These are phyloP conservation scores for Furnarius figulus DNA, from an alignment of 2,113 vertebrate genomes.

Conservation along the genomic window DNA sequence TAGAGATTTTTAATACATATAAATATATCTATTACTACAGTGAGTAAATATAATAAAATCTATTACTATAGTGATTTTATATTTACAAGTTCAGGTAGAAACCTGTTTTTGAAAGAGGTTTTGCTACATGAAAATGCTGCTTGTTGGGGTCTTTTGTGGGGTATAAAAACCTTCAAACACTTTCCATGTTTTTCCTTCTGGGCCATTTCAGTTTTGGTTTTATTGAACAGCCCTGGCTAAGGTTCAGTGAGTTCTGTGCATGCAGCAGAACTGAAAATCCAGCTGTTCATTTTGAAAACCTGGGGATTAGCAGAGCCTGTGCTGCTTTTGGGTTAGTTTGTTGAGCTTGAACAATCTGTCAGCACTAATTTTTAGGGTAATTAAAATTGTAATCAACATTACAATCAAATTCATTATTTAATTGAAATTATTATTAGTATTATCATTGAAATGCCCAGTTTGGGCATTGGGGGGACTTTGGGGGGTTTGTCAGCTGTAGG, in stretches of 20 bases:
- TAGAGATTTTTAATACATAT: neutral
- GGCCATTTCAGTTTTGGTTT: neutral
- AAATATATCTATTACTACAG: neutral
- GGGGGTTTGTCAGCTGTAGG: accelerated
- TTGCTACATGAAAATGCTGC: neutral
- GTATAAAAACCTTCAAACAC: neutral
- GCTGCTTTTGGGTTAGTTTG: neutral
- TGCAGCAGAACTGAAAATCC: neutral
- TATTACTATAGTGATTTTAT: neutral
- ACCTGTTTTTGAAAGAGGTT: neutral
- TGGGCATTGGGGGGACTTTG: accelerated
- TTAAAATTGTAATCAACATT: neutral
- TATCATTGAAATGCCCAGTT: neutral
- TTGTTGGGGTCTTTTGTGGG: neutral
- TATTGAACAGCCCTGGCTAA: neutral
- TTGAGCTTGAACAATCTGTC: neutral
- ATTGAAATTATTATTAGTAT: neutral
- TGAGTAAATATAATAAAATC: no score
- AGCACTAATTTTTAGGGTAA: accelerated
- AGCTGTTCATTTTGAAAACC: neutral
- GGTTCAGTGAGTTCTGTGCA: accelerated
- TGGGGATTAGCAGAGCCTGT: neutral
- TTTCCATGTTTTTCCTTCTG: neutral
- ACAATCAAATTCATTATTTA: neutral
- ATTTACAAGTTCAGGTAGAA: neutral